phyloP scores from a whole-genome alignment of 2,888 invertebrate species.

The Furcula furcula region DNA sequence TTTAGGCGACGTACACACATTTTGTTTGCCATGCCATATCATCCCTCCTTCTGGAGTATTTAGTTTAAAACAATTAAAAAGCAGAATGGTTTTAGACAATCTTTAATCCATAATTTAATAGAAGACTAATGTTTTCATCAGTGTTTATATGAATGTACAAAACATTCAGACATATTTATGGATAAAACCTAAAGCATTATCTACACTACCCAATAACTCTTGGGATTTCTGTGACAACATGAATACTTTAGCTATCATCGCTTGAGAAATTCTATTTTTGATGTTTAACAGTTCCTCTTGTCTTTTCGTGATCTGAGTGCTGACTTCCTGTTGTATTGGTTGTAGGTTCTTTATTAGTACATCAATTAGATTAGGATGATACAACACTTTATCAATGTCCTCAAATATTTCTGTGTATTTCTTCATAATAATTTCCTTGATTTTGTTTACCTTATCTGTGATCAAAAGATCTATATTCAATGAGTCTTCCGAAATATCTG shows the following conservation, averaged over 20 bases:
- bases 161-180: slow-evolving; percentile 1
- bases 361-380: slow-evolving; percentile 13
- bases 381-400: slow-evolving; percentile 21
- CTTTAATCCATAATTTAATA: too few relatives aligned
- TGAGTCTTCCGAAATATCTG: too few relatives aligned
- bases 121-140: too few relatives aligned
- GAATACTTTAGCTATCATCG: slow-evolving; percentile 13
- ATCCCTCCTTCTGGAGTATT: too few relatives aligned
- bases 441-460: neutral
- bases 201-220: slow-evolving; percentile 14
- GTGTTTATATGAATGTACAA: too few relatives aligned
- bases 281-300: slow-evolving; percentile 18
- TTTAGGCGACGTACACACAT: too few relatives aligned
- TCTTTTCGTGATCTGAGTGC: slow-evolving; percentile 18
- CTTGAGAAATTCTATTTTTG: slow-evolving; percentile 11
- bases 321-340: slow-evolving; percentile 27
- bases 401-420: slow-evolving; percentile 19
- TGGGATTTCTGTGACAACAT: slow-evolving; percentile 10
- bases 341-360: slow-evolving; percentile 18
- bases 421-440: neutral
- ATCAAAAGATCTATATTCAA: neutral
- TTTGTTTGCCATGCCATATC: too few relatives aligned
- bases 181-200: slow-evolving; percentile 11
- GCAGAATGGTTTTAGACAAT: too few relatives aligned
- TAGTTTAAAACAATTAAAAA: too few relatives aligned